phyloP scores from a whole-genome alignment of 2,113 vertebrate species.

The Mormyrus lacerda region DNA sequence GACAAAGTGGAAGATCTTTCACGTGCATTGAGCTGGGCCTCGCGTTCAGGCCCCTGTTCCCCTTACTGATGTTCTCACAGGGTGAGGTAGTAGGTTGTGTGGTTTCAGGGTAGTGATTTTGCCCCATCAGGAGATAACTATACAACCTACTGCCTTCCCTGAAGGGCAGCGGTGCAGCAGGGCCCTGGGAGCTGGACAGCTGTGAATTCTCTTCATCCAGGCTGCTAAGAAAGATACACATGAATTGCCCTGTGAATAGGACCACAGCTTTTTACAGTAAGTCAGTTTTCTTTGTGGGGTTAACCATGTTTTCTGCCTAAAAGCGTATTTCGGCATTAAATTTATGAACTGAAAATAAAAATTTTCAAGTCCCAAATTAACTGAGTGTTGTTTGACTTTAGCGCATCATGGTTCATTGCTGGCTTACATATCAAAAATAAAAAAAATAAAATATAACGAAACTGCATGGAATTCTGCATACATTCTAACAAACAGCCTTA shows the following conservation, averaged over 20 bases:
- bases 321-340: background rate
- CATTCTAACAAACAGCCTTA: background rate
- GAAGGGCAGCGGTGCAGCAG: conserved; percentile 71
- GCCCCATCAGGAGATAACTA: conserved; percentile 99
- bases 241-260: background rate
- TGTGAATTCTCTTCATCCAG: background rate
- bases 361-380: background rate
- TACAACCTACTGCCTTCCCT: conserved; percentile 99
- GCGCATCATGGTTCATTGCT: background rate
- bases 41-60: background rate
- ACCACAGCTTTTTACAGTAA: background rate
- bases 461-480: background rate
- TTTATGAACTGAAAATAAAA: background rate
- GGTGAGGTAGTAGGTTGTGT: conserved; percentile 99
- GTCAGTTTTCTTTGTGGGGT: background rate
- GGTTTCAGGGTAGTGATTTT: conserved; percentile 99
- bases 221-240: background rate
- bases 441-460: background rate
- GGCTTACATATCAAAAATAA: background rate
- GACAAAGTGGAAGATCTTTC: background rate
- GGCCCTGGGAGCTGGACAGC: background rate
- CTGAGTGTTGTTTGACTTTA: background rate
- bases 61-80: conserved; percentile 66
- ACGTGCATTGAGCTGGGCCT: background rate
- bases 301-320: background rate